phyloP scores from a whole-genome alignment of 2,797 vertebrate species.

The Chromis chromis region DNA sequence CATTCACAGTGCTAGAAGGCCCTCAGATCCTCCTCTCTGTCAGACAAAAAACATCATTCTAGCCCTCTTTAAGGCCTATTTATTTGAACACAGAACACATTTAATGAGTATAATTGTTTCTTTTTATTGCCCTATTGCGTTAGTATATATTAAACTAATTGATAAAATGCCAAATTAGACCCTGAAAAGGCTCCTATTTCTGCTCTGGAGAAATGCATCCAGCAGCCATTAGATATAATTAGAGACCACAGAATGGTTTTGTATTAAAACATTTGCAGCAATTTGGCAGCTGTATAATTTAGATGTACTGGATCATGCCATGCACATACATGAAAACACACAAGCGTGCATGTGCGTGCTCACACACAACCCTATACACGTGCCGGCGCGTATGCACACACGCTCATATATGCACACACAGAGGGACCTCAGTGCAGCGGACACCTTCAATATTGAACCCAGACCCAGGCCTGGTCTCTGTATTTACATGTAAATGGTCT shows the following conservation, averaged over 20 bases:
- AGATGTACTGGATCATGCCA: conserved; percentile 82
- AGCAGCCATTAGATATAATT: conserved; percentile 84
- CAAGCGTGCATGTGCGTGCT: conserved; percentile 36
- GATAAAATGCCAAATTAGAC: conserved; percentile 63
- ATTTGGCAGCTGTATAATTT: conserved; percentile 86
- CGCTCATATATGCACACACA: conserved; percentile 75
- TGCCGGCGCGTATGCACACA: conserved; percentile 47
- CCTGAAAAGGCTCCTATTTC: conserved; percentile 50
- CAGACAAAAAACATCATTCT: conserved; percentile 33
- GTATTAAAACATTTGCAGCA: conserved; percentile 86
- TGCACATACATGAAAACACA: conserved; percentile 79
- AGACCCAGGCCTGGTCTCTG: conserved; percentile 83
- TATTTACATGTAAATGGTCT: conserved; percentile 90
- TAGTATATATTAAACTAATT: conserved; percentile 42
- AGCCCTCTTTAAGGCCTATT: conserved; percentile 22
- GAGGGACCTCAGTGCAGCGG: conserved; percentile 81
- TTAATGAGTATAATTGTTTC: conserved; percentile 23
- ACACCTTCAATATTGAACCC: conserved; percentile 87
- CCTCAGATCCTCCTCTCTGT: conserved; percentile 37
- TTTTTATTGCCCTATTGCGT: conserved; percentile 27
- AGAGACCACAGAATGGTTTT: conserved; percentile 83
- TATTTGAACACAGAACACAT: conserved; percentile 6
- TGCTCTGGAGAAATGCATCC: conserved; percentile 73
- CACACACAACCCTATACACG: conserved; percentile 63
- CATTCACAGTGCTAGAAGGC: conserved; percentile 54